Evolutionary conservation across 64 coral and sea anemone species (phyloP), one percentile per base, ranked within the genome.

Genomic region (Catalaphyllia jardinei): DNA sequence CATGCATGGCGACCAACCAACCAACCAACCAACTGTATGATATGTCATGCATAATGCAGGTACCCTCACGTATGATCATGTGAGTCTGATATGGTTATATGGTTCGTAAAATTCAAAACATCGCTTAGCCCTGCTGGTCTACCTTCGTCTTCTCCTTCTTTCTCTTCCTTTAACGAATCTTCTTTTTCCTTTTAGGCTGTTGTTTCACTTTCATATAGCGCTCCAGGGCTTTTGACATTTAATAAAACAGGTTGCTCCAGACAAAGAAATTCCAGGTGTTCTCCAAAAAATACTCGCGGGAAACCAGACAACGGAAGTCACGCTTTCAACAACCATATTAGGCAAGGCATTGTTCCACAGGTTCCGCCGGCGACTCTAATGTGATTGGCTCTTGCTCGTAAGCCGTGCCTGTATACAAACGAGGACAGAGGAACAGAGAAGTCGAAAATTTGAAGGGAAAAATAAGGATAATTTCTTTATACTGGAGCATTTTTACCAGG

Each of bases 381-480:
- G 60, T 67, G 60, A 83, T 83, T 83, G 80, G 80, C 10, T 83
- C 30, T 67, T 83, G 16, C 2, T n/a, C 31, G 8, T 64, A 10
- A 83, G 80, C 60, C 29, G 27, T 81, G 79, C 57, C 80, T 83
- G 80, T 67, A 83, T 67, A 83, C 80, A 83, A 67, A 83, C 80
- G 80, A 19, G 61, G 49, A 67, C 60, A 39, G 30, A 67, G 19
- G 80, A 67, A 31, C 22, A 82, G 57, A 28, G 3, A 35, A 62
- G 60, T 20, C 57, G 77, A 29, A 63, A 31, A 62, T 19, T 81
- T 81, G 27, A 31, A 83, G 80, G 11, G 7, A 16, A 81, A 64
- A 62, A 62, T 39, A 29, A 82, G 30, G 14, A 42, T 13, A 12
- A n/a, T 14, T 83, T 42, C 31, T 83, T 61, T 65, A n/a, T 60